Percentiles rank a stretch among this genome's conserved stretches.
Conservation (phyloP, 2,113 vertebrate genomes). For the Tenrec ecaudatus region DNA sequence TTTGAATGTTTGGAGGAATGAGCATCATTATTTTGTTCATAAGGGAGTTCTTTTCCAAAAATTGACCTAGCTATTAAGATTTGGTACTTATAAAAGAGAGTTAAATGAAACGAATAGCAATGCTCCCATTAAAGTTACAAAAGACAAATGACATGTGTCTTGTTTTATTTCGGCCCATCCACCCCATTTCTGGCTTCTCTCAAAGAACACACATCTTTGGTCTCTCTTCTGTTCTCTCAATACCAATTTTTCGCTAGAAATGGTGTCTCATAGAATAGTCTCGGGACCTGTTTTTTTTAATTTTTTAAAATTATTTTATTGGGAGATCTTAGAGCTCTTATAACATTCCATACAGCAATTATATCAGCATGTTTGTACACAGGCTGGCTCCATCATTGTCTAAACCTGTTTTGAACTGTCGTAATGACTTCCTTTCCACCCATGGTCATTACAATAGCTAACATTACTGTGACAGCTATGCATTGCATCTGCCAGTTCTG, state of each 20-base stretch:
- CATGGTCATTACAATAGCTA: background rate
- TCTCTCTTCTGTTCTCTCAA: slow-evolving; percentile 11
- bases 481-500: slow-evolving; percentile 63
- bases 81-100: slow-evolving; percentile 82
- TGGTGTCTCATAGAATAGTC: background rate
- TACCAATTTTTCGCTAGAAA: slow-evolving; percentile 54
- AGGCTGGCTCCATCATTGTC: too few relatives aligned
- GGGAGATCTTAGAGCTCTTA: too few relatives aligned
- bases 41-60: slow-evolving; percentile 64
- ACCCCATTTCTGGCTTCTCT: slow-evolving; percentile 76
- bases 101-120: slow-evolving; percentile 72
- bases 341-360: too few relatives aligned
- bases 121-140: slow-evolving; percentile 84
- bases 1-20: slow-evolving; percentile 59
- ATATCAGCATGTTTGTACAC: too few relatives aligned
- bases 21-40: slow-evolving; percentile 66
- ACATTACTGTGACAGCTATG: slow-evolving; percentile 51
- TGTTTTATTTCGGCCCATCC: slow-evolving; percentile 74
- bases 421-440: slow-evolving; percentile 70
- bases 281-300: background rate
- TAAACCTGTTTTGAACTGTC: slow-evolving; percentile 47
- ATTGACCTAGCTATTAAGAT: slow-evolving; percentile 79
- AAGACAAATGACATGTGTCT: slow-evolving; percentile 83
- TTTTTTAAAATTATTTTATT: too few relatives aligned
- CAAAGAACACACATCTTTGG: slow-evolving; percentile 23